These are phyloP conservation scores for Bellardia pandia DNA, from an alignment of 2,888 invertebrate species.

Conservation along the genomic window DNA sequence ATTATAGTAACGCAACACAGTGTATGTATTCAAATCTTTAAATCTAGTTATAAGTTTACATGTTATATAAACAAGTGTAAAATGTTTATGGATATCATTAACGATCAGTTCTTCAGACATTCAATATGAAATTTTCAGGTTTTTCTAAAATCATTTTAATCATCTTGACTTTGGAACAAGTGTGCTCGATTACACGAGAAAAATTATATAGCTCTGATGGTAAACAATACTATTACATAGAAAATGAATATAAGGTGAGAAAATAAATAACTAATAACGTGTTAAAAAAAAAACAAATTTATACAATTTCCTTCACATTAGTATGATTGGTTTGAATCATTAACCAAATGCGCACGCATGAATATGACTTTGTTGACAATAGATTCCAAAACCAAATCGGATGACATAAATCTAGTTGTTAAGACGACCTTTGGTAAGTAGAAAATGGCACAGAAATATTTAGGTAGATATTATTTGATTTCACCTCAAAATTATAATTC, in stretches of 20 bases:
- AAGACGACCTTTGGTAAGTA: conserved; percentile 12
- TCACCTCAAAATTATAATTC: neutral
- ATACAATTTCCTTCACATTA: neutral
- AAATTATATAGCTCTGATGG: conserved; percentile 16
- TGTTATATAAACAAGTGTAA: conserved; percentile 11
- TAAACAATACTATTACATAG: conserved; percentile 40
- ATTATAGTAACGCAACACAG: too few species aligned
- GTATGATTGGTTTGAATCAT: conserved; percentile 53
- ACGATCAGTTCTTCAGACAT: neutral
- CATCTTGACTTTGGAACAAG: neutral
- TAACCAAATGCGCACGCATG: conserved; percentile 27
- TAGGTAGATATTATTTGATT: neutral
- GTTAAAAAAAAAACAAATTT: neutral
- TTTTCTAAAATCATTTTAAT: conserved; percentile 2
- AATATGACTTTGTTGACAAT: conserved; percentile 44
- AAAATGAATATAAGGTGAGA: conserved; percentile 36
- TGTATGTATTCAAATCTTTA: too few species aligned
- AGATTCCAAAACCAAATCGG: conserved; percentile 39
- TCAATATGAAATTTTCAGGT: neutral
- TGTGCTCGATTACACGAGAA: conserved; percentile 26
- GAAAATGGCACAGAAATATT: neutral
- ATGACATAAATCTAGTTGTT: conserved; percentile 35
- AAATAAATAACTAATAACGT: neutral
- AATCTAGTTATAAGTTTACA: too few species aligned
- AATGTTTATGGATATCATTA: neutral